Conservation (phyloP, 2,888 invertebrate genomes). For the Lochmaea capreae region DNA sequence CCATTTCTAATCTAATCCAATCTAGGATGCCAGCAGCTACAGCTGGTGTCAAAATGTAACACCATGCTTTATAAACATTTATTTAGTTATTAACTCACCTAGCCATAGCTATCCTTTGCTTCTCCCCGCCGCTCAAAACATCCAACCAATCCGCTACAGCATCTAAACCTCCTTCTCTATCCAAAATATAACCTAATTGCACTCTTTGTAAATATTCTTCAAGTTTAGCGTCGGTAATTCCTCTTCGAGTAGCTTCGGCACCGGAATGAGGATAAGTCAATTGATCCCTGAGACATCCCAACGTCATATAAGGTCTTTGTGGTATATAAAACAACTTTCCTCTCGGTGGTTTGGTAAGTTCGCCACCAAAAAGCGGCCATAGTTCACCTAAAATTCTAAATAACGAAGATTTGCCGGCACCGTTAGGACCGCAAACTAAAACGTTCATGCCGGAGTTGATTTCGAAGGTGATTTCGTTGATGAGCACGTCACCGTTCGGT, state of each 20-base stretch:
- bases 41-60: no score
- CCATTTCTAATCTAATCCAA: no score
- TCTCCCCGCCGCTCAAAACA: slow-evolving; percentile 97
- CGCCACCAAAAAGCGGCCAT: slow-evolving; percentile 95
- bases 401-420: slow-evolving; percentile 97
- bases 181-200: slow-evolving; percentile 85
- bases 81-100: slow-evolving; percentile 62
- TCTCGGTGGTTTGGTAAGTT: slow-evolving; percentile 92
- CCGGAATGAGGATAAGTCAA: slow-evolving; percentile 94
- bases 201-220: slow-evolving; percentile 82
- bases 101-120: slow-evolving; percentile 98
- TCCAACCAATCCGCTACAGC: slow-evolving; percentile 99
- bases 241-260: slow-evolving; percentile 84
- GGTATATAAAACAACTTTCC: slow-evolving; percentile 98
- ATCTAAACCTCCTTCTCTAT: slow-evolving; percentile 90
- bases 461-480: slow-evolving; percentile 90
- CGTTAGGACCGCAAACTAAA: slow-evolving; percentile 98
- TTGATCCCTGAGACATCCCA: slow-evolving; percentile 91
- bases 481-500: slow-evolving; percentile 95
- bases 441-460: slow-evolving; percentile 93
- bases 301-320: slow-evolving; percentile 97
- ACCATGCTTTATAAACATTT: no score
- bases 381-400: slow-evolving; percentile 96
- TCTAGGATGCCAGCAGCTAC: no score
- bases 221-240: slow-evolving; percentile 83